Percentiles rank a stretch among this genome's conserved stretches.
These are phyloP conservation scores for Sebastes matsubarae DNA, from an alignment of 2,797 vertebrate species.

Conservation along the genomic window DNA sequence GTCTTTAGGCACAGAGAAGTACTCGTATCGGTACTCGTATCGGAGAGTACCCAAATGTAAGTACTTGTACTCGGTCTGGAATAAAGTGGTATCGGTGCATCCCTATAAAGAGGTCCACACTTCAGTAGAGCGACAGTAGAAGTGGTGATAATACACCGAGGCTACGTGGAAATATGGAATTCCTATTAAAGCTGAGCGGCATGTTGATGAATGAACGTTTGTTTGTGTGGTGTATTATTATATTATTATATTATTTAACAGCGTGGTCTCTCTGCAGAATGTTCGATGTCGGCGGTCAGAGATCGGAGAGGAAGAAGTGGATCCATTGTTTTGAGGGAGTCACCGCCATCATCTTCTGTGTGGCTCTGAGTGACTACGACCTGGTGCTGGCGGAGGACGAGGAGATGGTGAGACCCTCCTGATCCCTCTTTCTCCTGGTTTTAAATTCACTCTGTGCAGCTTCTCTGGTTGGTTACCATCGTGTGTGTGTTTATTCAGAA, in stretches of 20 bases:
- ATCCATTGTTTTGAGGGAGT: conserved; percentile 99
- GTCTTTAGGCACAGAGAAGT: too few relatives aligned
- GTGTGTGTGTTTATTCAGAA: conserved; percentile 81
- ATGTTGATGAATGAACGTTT: neutral
- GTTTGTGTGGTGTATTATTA: neutral
- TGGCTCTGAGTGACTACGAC: conserved; percentile 97
- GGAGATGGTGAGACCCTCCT: conserved; percentile 88
- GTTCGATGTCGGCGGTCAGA: conserved; percentile 99
- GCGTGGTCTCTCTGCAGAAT: conserved; percentile 82
- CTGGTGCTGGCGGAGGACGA: conserved; percentile 98
- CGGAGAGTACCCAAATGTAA: too few relatives aligned
- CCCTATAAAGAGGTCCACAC: neutral
- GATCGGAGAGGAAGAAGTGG: conserved; percentile 99
- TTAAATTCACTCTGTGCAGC: neutral
- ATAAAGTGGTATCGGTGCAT: too few relatives aligned
- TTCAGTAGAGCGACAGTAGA: neutral
- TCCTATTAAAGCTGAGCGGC: neutral
- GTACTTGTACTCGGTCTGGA: too few relatives aligned
- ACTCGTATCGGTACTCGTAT: too few relatives aligned
- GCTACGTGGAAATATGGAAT: neutral
- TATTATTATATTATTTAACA: conserved; percentile 1
- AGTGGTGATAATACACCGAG: neutral
- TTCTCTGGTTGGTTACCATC: neutral
- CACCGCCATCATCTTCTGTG: conserved; percentile 98
- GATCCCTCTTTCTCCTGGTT: neutral